Evolutionary conservation across 2,113 vertebrate species (phyloP).

Genomic region (human (Homo sapiens)): DNA sequence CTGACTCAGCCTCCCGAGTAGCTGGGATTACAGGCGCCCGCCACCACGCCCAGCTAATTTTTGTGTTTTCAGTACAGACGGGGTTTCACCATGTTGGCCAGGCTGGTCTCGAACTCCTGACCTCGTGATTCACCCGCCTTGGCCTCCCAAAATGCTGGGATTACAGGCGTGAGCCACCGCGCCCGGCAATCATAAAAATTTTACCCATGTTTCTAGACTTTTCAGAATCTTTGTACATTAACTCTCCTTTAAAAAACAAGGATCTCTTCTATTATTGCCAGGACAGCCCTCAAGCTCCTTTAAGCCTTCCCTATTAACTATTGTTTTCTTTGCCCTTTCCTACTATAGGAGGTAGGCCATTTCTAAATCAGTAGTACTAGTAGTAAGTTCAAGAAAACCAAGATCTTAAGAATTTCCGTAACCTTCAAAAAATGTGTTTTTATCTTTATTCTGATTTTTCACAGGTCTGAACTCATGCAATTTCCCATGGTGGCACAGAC

Average conservation of each 20-base stretch:
- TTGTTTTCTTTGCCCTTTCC: not conserved
- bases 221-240: not conserved
- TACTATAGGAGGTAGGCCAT: not conserved
- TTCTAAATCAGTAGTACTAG: slow-evolving; percentile 22
- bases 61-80: too few species aligned
- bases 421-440: not conserved
- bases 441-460: slow-evolving; percentile 13
- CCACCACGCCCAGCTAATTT: too few species aligned
- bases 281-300: not conserved
- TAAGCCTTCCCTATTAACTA: not conserved
- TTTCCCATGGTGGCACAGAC: not conserved
- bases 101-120: too few species aligned
- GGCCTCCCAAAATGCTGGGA: too few species aligned
- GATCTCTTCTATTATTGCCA: not conserved
- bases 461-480: not conserved
- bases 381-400: not conserved
- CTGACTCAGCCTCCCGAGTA: too few species aligned
- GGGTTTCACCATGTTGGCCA: too few species aligned
- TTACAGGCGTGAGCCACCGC: too few species aligned
- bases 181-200: not conserved
- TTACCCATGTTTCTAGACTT: not conserved
- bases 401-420: not conserved
- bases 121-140: too few species aligned
- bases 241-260: not conserved
- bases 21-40: too few species aligned